Base-by-base conservation (phyloP, 2,797 vertebrate species). In the Rhinogobio ventralis region DNA sequence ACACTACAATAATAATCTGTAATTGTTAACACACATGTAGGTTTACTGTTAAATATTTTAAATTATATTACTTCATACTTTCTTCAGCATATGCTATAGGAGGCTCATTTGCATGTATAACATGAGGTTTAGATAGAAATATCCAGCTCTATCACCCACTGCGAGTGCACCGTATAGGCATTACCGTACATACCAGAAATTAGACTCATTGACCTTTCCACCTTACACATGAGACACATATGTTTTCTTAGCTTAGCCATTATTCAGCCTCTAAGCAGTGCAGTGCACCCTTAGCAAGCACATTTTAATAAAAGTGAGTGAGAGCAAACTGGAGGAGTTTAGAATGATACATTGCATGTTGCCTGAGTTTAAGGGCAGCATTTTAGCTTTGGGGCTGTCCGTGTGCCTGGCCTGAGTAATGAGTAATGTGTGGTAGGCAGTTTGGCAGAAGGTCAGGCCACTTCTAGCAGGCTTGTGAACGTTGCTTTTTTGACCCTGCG, bases 401-500 rank as follows among this genome's bases (percentile, higher is more conserved):
- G 6, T 77, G 84, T 66, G 78, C 69, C 81, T 23, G 69, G 45
- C 46, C 75, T 84, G 74, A 64, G 77, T 75, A 73, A 72, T 93
- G 90, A 92, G 87, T 91, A 88, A 91, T 92, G 89, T 89, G 89
- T n/a, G 81, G 82, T 91, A 90, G 89, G 90, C 90, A 91, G 93
- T 89, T 91, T 90, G 92, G 92, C 92, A 86, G 87, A 90, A 90
- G 88, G 88, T 93, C 90, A 88, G 77, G 53, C 85, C 87, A 85
- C 91, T 87, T 87, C 85, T 46, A 81, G 86, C 84, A 79, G 46
- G 82, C 87, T 90, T 74, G 91, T 92, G 88, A 94, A 94, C 92
- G 92, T 83, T 78, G 90, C 91, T 92, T 93, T 93, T 94, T 93
- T 94, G 93, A 92, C 85, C 90, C 88, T 91, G 91, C 87, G 90